phyloP scores from a whole-genome alignment of 2,797 vertebrate species.

The Pipistrellus kuhlii region DNA sequence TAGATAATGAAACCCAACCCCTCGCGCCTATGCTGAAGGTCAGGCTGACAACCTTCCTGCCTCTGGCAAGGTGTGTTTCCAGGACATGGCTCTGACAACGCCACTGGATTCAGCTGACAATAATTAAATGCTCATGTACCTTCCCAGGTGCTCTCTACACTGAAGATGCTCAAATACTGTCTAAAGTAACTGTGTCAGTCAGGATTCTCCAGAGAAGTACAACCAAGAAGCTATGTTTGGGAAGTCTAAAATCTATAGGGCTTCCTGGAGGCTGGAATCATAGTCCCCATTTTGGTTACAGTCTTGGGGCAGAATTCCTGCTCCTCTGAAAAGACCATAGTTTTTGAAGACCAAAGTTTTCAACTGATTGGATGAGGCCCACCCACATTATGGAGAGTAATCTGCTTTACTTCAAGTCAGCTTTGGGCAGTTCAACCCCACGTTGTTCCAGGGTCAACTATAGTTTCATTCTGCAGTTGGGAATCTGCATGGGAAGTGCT shows the following conservation, averaged over 20 bases:
- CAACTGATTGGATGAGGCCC: not conserved
- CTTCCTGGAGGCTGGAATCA: not conserved
- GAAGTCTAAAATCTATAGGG: not conserved
- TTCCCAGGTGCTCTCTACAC: too few relatives aligned
- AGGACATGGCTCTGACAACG: too few relatives aligned
- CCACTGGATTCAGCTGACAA: too few relatives aligned
- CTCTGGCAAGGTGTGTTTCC: too few relatives aligned
- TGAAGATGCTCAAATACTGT: not conserved
- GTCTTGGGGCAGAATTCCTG: not conserved
- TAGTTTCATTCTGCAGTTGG: not conserved
- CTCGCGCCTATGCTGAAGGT: too few relatives aligned
- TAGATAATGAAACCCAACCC: too few relatives aligned
- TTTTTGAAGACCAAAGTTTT: constrained; percentile 7
- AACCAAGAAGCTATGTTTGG: not conserved
- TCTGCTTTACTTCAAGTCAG: not conserved
- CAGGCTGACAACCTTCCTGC: too few relatives aligned
- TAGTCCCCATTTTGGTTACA: not conserved
- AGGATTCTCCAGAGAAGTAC: not conserved
- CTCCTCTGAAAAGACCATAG: not conserved
- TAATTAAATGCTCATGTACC: too few relatives aligned
- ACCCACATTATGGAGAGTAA: not conserved
- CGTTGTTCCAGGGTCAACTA: not conserved
- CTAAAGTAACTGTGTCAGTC: not conserved
- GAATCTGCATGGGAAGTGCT: not conserved
- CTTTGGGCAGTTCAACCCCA: not conserved